Percentiles rank a stretch among this genome's conserved stretches.
These are phyloP conservation scores for Adelosebastes latens DNA, from an alignment of 2,797 vertebrate species.

Conservation along the genomic window DNA sequence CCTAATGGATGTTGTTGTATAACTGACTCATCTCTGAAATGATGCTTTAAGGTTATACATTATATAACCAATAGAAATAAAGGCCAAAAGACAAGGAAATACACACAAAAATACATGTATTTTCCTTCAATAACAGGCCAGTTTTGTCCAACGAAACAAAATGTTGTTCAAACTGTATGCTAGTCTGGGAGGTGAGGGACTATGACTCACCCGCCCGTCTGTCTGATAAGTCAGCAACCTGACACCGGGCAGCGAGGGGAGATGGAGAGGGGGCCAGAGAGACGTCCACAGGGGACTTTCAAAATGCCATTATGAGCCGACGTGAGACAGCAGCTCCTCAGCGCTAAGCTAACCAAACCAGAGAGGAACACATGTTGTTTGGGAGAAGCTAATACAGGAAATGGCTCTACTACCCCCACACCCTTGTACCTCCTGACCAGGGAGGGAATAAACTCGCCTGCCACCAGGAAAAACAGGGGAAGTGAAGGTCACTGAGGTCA, in stretches of 20 bases:
- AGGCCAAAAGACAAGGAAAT: background rate
- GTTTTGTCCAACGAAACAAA: background rate
- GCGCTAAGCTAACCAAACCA: constrained; percentile 50
- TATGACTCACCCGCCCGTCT: constrained; percentile 36
- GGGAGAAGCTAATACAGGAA: constrained; percentile 62
- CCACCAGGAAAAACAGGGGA: constrained; percentile 58
- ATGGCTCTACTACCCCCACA: constrained; percentile 18
- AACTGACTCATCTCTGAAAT: background rate
- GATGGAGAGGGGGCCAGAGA: constrained; percentile 15
- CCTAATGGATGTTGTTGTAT: background rate
- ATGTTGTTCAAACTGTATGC: background rate
- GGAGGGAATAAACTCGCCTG: constrained; percentile 54
- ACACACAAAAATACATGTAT: background rate
- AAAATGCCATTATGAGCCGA: constrained; percentile 62
- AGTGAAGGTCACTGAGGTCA: constrained; percentile 65
- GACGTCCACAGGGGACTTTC: constrained; percentile 53
- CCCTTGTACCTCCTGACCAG: constrained; percentile 15
- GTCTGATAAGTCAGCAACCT: constrained; percentile 57
- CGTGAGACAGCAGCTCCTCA: constrained; percentile 33
- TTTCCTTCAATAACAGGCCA: background rate
- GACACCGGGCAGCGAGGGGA: constrained; percentile 43
- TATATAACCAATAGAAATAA: background rate
- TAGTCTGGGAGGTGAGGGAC: constrained; percentile 9
- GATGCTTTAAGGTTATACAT: background rate
- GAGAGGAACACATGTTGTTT: constrained; percentile 66